Evolutionary conservation across 2,888 invertebrate species (phyloP), one percentile per base, ranked within the genome.

Genomic region (Crepidodera aurea): DNA sequence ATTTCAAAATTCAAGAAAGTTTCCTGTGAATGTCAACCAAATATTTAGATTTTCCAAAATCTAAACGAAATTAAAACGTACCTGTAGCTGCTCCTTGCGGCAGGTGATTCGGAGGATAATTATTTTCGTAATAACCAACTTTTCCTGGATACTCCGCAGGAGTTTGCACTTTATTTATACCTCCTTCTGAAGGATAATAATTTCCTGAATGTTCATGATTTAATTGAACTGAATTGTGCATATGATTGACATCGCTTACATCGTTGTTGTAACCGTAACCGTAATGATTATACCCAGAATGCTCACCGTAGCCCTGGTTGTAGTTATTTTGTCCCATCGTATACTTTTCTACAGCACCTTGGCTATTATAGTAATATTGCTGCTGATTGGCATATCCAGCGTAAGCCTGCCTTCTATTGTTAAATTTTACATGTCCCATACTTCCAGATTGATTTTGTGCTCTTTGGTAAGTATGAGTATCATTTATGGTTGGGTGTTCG

Each of bases 281-380:
- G 57, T 81, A 81, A 66, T 81, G 79, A 65, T 78, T 77, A 67
- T 81, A 81, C 7, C 72, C 71, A 16, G 73, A 68, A 62, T 79
- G 78, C 18, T 78, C 78, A 27, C 57, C 50, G 60, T 82, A 81
- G 2, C 76, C 75, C 61, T 80, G 48, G 6, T 69, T 67, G 62
- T 80, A 80, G 53, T 69, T 73, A 37, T 71, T 70, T 57, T 79
- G 79, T 54, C 65, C 62, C 59, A 78, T 73, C 13, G 68, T 70
- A 55, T 78, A 79, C 10, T 70, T 69, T 8, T 78, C 78, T 7
- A 71, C 55, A 12, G 71, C 65, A 51, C 86, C 86, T 25, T 83
- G 79, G 60, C 83, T 83, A 10, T 84, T 85, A 62, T 84, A 84
- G 62, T 84, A 83, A 59, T 84, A 84, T 60, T 81, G 79, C 58